These are phyloP conservation scores for Dolichomitus sp. DNA, from an alignment of 2,888 invertebrate genomes.

Conservation along the genomic window DNA sequence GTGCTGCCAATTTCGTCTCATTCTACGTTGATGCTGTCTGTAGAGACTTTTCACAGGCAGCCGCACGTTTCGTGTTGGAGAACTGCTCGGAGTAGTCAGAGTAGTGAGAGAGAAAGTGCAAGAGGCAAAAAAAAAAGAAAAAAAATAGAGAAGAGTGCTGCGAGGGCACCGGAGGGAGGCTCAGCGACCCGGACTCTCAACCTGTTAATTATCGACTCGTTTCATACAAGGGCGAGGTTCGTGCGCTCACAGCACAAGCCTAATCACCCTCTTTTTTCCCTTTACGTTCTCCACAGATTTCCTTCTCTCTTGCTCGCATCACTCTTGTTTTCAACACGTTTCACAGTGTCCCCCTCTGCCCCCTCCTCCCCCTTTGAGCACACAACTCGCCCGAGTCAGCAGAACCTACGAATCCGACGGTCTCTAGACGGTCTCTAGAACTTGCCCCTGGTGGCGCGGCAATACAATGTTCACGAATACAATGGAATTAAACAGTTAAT, in stretches of 20 bases:
- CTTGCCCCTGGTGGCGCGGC: conserved; percentile 27
- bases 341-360: conserved; percentile 56
- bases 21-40: not conserved
- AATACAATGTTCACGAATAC: conserved; percentile 57
- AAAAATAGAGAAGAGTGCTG: conserved; percentile 63
- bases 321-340: conserved; percentile 82
- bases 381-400: conserved; percentile 61
- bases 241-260: conserved; percentile 72
- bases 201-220: conserved; percentile 85
- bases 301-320: conserved; percentile 41
- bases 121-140: conserved; percentile 20
- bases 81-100: not conserved
- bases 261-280: conserved; percentile 82
- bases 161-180: conserved; percentile 45
- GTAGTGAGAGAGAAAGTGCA: conserved; percentile 41
- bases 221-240: conserved; percentile 71
- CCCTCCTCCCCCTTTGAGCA: conserved; percentile 23
- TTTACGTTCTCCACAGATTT: conserved; percentile 56
- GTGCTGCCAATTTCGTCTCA: conserved; percentile 1
- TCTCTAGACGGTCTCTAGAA: conserved; percentile 59
- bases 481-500: conserved; percentile 58
- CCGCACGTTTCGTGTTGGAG: conserved; percentile 18
- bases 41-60: conserved; percentile 4
- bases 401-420: conserved; percentile 51
- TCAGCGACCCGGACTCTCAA: conserved; percentile 68